Percentiles rank a stretch among this genome's conserved stretches.
Conservation (phyloP, 53 echinoderm and acorn worm genomes). For the Paelopatides confundens region DNA sequence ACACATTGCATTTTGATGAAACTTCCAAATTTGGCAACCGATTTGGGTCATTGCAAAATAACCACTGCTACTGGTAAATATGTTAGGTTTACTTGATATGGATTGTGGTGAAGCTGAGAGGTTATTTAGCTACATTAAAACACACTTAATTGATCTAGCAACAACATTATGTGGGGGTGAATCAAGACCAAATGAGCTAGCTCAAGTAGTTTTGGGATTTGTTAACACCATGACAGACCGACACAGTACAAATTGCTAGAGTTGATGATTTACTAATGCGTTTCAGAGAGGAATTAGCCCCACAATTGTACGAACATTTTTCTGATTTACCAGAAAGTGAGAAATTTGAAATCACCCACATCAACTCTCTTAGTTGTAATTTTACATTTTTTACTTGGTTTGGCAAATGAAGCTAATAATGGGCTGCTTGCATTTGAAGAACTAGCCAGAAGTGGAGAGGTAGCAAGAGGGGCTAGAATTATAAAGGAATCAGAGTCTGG, state of each 20-base stretch:
- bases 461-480: background rate
- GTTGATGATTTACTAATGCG: background rate
- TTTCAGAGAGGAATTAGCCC: background rate
- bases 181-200: background rate
- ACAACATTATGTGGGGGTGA: background rate
- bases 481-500: background rate
- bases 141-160: background rate
- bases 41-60: background rate
- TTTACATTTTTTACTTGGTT: background rate
- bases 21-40: slow-evolving; percentile 16
- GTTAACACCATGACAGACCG: slow-evolving; percentile 5
- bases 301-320: background rate
- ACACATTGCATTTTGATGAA: slow-evolving; percentile 6
- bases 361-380: background rate
- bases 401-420: background rate
- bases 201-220: background rate
- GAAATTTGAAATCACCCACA: background rate
- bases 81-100: background rate
- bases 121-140: background rate
- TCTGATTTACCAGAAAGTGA: background rate
- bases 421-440: background rate
- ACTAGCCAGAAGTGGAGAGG: background rate
- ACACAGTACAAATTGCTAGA: background rate
- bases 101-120: slow-evolving; percentile 4
- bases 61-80: background rate